Percentiles rank a stretch among this genome's conserved stretches.
Conservation (phyloP, 2,888 invertebrate genomes). For the Sericinus montela region DNA sequence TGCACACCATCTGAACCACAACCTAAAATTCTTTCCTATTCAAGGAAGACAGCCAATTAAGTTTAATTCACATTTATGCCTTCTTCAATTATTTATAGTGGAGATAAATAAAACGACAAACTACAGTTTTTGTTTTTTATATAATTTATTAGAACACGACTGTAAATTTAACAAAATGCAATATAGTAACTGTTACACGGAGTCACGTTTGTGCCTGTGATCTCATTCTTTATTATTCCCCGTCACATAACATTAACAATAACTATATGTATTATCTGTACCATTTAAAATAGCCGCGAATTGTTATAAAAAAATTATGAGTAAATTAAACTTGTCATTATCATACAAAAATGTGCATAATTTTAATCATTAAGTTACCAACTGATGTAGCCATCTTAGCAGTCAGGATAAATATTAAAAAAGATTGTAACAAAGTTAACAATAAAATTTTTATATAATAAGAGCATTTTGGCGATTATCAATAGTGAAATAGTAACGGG, state of each 20-base stretch:
- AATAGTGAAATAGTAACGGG: slow-evolving; percentile 45
- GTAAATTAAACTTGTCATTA: no score
- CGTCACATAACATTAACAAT: slow-evolving; percentile 37
- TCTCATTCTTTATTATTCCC: slow-evolving; percentile 26
- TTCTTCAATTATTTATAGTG: no score
- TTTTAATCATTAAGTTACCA: background rate
- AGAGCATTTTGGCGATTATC: slow-evolving; percentile 68
- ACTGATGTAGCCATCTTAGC: slow-evolving; percentile 16
- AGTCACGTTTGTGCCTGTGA: slow-evolving; percentile 33
- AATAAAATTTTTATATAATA: slow-evolving; percentile 45
- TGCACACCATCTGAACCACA: no score
- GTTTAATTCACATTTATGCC: no score
- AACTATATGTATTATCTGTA: slow-evolving; percentile 24
- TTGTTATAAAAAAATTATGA: background rate
- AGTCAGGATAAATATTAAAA: slow-evolving; percentile 33
- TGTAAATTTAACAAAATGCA: slow-evolving; percentile 77
- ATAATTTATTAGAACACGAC: slow-evolving; percentile 73
- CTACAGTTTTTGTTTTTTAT: slow-evolving; percentile 26
- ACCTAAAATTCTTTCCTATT: no score
- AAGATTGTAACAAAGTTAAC: slow-evolving; percentile 54
- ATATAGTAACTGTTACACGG: slow-evolving; percentile 66
- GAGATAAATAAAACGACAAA: slow-evolving; percentile 19
- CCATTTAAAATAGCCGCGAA: slow-evolving; percentile 15
- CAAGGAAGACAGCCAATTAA: no score
- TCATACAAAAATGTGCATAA: background rate